These are phyloP conservation scores for Diadromus collaris DNA, from an alignment of 2,888 invertebrate genomes.

Conservation along the genomic window DNA sequence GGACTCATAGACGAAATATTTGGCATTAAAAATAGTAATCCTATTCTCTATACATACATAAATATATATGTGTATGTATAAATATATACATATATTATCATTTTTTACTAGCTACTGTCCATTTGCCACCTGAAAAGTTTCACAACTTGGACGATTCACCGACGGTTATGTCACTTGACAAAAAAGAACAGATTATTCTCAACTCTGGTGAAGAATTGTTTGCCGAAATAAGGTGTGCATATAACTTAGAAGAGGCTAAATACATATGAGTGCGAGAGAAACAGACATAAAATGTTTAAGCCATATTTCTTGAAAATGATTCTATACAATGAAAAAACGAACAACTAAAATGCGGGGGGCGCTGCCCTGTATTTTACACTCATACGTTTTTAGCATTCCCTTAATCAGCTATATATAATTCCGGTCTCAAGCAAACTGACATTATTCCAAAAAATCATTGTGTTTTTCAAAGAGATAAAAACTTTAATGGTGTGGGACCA, in stretches of 20 bases:
- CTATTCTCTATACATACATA: not conserved
- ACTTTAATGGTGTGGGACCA: conserved; percentile 94
- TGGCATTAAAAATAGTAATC: conserved; percentile 87
- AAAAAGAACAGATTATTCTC: conserved; percentile 88
- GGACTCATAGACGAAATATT: conserved; percentile 98
- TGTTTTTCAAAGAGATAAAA: conserved; percentile 87
- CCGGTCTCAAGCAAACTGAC: no score
- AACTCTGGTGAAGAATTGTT: conserved; percentile 95
- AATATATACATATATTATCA: conserved; percentile 5
- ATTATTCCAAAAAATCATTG: conserved; percentile 6
- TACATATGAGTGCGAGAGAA: no score
- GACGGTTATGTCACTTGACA: conserved; percentile 84
- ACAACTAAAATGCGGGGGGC: no score
- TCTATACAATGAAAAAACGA: no score
- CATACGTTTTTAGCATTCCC: no score
- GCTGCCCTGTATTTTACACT: no score
- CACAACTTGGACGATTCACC: conserved; percentile 84
- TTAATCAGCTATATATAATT: no score
- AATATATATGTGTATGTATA: no score
- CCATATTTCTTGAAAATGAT: no score
- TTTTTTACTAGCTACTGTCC: conserved; percentile 84
- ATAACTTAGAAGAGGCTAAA: no score
- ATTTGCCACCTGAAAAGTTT: conserved; percentile 93
- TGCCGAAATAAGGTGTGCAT: conserved; percentile 86
- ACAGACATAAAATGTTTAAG: no score